Conservation (phyloP, 2,888 invertebrate genomes). For the Tineola bisselliella region DNA sequence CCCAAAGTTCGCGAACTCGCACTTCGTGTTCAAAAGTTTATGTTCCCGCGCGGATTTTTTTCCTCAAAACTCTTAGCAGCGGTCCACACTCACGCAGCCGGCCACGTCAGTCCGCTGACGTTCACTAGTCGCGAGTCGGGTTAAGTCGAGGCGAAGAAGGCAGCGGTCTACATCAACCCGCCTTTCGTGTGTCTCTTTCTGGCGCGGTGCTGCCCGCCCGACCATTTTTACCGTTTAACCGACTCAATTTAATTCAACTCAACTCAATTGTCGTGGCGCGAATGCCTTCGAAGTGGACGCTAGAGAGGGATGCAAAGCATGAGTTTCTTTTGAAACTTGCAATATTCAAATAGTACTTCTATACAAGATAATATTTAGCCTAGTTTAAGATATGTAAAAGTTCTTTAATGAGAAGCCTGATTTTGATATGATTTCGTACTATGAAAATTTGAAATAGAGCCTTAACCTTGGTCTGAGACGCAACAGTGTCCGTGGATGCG, state of each 20-base stretch:
- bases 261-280: slow-evolving; percentile 66
- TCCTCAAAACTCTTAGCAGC: not conserved
- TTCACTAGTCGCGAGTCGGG: slow-evolving; percentile 62
- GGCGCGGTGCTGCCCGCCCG: slow-evolving; percentile 57
- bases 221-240: slow-evolving; percentile 66
- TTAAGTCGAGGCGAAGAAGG: slow-evolving; percentile 66
- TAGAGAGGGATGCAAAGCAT: slow-evolving; percentile 55
- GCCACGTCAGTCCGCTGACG: slow-evolving; percentile 61
- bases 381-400: slow-evolving; percentile 15
- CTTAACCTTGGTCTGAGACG: slow-evolving; percentile 63
- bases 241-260: slow-evolving; percentile 68
- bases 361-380: not conserved
- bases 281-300: slow-evolving; percentile 63
- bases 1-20: not conserved
- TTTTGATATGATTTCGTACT: not conserved
- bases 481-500: slow-evolving; percentile 42
- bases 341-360: not conserved
- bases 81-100: slow-evolving; percentile 34
- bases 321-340: slow-evolving; percentile 29
- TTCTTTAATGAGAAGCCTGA: slow-evolving; percentile 38
- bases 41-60: slow-evolving; percentile 6
- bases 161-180: slow-evolving; percentile 62
- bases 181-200: slow-evolving; percentile 65
- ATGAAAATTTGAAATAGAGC: slow-evolving; percentile 34
- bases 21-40: not conserved